These are phyloP conservation scores for Cinara cedri DNA, from an alignment of 2,888 invertebrate genomes.

Conservation along the genomic window DNA sequence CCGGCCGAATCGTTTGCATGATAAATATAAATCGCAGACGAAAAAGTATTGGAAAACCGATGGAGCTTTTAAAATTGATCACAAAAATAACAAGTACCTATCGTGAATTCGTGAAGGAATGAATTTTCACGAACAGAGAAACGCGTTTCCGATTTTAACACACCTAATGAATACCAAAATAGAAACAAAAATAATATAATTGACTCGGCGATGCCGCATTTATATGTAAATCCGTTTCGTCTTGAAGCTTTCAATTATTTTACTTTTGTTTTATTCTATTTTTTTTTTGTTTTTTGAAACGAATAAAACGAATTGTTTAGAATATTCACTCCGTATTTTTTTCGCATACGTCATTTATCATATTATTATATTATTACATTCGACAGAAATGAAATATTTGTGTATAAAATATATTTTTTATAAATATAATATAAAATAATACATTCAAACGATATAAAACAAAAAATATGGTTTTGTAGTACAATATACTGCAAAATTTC, in stretches of 20 bases:
- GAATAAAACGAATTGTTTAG: neutral
- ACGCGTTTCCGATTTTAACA: conserved; percentile 27
- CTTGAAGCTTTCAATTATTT: conserved; percentile 17
- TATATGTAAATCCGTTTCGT: conserved; percentile 36
- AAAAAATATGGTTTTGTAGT: no score
- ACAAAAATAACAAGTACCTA: neutral
- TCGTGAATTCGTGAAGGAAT: neutral
- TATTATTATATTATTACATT: neutral
- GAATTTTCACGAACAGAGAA: conserved; percentile 3
- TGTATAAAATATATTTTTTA: no score
- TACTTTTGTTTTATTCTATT: neutral
- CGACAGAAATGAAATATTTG: neutral
- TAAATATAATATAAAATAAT: no score
- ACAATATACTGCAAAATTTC: no score
- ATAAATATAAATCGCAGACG: neutral
- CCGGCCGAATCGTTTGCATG: neutral
- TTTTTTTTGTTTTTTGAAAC: neutral
- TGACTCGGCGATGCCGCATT: neutral
- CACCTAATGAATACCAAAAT: conserved; percentile 31
- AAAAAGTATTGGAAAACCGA: neutral
- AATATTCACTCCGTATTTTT: neutral
- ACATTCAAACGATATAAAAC: no score
- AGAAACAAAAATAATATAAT: conserved; percentile 8
- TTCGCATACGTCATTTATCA: neutral
- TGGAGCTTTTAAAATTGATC: neutral